Percentiles rank a stretch among this genome's conserved stretches.
Evolutionary conservation across 2,113 vertebrate species (phyloP).

Genomic region (Ardeotis arabs): DNA sequence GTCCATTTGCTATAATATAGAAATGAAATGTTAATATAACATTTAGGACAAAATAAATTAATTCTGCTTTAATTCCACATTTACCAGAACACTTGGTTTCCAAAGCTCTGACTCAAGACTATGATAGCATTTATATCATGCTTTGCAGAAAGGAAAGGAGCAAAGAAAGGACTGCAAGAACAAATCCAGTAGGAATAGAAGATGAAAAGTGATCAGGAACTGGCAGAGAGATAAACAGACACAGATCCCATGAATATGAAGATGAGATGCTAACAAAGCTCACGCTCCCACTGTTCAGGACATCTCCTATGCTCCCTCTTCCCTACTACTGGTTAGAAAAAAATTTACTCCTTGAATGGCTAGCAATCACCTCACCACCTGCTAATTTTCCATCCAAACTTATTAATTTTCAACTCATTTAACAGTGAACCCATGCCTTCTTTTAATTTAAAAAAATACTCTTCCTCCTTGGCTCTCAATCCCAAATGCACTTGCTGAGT

Average conservation of each 20-base stretch:
- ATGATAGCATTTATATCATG: rapidly evolving
- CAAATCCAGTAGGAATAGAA: background rate
- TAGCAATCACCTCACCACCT: background rate
- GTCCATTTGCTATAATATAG: slow-evolving; percentile 14
- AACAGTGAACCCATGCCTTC: background rate
- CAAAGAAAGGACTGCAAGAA: background rate
- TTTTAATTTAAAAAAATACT: background rate
- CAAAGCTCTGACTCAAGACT: background rate
- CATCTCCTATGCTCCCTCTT: background rate
- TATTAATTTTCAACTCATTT: background rate
- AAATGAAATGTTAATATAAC: background rate
- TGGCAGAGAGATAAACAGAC: background rate
- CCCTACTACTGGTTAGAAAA: background rate
- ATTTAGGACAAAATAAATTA: background rate
- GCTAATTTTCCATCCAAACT: background rate
- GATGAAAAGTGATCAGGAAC: background rate
- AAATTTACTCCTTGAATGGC: background rate
- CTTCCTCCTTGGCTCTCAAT: background rate
- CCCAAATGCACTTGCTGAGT: background rate
- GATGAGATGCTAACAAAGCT: background rate
- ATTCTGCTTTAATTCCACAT: background rate
- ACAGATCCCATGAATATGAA: rapidly evolving
- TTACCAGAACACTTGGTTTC: background rate
- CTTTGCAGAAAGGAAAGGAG: background rate
- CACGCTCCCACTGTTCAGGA: background rate